Percentiles rank a stretch among this genome's conserved stretches.
phyloP scores from a whole-genome alignment of 2,797 vertebrate genomes.

The Fundulus diaphanus region DNA sequence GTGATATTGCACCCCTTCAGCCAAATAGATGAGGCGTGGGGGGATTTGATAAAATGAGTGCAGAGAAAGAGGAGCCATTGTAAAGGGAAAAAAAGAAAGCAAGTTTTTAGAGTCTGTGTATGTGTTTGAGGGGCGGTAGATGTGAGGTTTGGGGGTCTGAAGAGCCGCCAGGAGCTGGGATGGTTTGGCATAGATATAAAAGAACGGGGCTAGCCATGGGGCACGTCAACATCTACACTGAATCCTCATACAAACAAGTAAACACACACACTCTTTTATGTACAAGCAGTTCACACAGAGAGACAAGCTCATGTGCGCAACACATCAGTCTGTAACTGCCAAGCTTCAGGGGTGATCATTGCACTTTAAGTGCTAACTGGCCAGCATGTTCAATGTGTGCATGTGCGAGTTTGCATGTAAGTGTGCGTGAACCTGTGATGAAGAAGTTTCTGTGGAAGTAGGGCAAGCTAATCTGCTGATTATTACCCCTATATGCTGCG shows the following conservation, averaged over 20 bases:
- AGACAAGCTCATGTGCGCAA: not conserved
- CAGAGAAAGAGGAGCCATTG: not conserved
- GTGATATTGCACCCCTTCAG: conserved; percentile 34
- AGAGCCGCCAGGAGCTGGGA: conserved; percentile 43
- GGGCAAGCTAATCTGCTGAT: not conserved
- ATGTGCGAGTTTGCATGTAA: not conserved
- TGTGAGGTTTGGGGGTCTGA: conserved; percentile 26
- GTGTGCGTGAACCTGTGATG: not conserved
- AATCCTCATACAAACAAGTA: conserved; percentile 26
- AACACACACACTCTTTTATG: conserved; percentile 7
- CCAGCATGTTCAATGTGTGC: not conserved
- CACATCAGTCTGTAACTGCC: conserved; percentile 28
- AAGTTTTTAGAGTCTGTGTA: not conserved
- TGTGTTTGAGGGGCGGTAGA: not conserved
- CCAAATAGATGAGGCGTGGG: conserved; percentile 20
- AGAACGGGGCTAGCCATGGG: conserved; percentile 33
- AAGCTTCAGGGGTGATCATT: conserved; percentile 1
- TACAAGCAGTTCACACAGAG: conserved; percentile 1
- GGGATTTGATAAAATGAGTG: conserved; percentile 14
- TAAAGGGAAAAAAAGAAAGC: not conserved
- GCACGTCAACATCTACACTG: conserved; percentile 28
- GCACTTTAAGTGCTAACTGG: conserved; percentile 18
- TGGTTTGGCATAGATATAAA: conserved; percentile 51
- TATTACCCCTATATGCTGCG: not conserved
- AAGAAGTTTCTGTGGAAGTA: conserved; percentile 1